Evolutionary conservation across 2,888 invertebrate genomes (phyloP), one percentile per base, ranked within the genome.

Genomic region (Thereva nobilitata): DNA sequence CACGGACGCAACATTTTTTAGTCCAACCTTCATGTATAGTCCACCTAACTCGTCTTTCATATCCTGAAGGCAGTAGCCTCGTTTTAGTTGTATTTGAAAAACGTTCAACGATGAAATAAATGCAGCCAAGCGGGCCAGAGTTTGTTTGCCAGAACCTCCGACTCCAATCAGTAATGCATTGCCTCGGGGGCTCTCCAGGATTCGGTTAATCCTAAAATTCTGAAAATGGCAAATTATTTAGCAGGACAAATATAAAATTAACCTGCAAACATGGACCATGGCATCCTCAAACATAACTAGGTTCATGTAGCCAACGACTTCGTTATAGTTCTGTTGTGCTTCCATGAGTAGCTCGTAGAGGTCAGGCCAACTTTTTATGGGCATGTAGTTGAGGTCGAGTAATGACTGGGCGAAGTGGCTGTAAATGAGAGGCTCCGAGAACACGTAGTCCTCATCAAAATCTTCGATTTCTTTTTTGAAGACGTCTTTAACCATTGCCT

Each of bases 131-230:
- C 95, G 84, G 0, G 95, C 91, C 49, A 97, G 82, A 3, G 94
- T 94, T 80, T 97, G 96, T 77, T 96, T 96, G 56, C 97, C 97
- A 67, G 93, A 94, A 42, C 97, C 97, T 49, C 97, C 97, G 0
- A 97, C 97, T 38, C 97, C 97, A 12, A 97, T 91, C 10, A 97
- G 82, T 37, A 97, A 82, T 0, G 95, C 96, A 77, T 97, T 95
- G n/a, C 96, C 96, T 73, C 95, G 84, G 0, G 96, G 94, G 1
- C 91, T 88, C 80, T 97, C 96, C 75, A 97, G 82, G 72, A 97
- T 96, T 64, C 97, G 88, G 79, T 93, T 96, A 69, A 97, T 96
- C 72, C 92, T 86, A 80, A 37, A 38, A 45, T 3, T 9, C 5
- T n/a, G 65, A 12, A 59, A 41, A 38, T 5, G 40, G 9, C 5